phyloP scores from a whole-genome alignment of 2,888 invertebrate genomes.

The Xiphydria camelus region DNA sequence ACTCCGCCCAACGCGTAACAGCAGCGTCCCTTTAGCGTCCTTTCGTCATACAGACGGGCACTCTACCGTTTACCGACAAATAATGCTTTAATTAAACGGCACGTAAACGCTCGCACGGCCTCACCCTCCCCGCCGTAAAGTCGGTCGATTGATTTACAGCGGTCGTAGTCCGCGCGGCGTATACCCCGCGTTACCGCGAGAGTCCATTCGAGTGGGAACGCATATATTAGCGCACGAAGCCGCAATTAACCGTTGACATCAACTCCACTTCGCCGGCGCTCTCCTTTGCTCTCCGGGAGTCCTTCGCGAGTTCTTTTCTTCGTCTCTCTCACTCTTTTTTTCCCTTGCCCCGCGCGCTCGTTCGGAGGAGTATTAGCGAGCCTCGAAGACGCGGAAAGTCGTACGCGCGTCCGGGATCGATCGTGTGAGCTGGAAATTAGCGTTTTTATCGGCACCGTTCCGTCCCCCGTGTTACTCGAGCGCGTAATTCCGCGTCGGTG shows the following conservation, averaged over 20 bases:
- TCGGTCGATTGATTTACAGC: constrained; percentile 36
- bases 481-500: too few relatives aligned
- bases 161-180: constrained; percentile 18
- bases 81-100: constrained; percentile 45
- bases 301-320: constrained; percentile 17
- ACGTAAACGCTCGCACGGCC: constrained; percentile 30
- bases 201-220: constrained; percentile 33
- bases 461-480: too few relatives aligned
- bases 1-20: too few relatives aligned
- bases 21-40: constrained; percentile 3
- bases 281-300: constrained; percentile 20
- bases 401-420: background rate
- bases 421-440: too few relatives aligned
- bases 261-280: constrained; percentile 20
- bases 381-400: background rate
- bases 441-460: too few relatives aligned
- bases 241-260: constrained; percentile 44
- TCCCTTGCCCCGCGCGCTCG: constrained; percentile 11
- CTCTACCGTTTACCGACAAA: constrained; percentile 23
- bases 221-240: constrained; percentile 31
- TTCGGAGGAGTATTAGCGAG: background rate
- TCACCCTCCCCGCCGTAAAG: constrained; percentile 22
- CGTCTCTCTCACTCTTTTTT: constrained; percentile 6
- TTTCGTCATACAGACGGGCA: constrained; percentile 17
- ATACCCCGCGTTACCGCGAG: constrained; percentile 3